Evolutionary conservation across 1,140 invertebrate species (phyloP).

Genomic region (Brachystomella parvula): DNA sequence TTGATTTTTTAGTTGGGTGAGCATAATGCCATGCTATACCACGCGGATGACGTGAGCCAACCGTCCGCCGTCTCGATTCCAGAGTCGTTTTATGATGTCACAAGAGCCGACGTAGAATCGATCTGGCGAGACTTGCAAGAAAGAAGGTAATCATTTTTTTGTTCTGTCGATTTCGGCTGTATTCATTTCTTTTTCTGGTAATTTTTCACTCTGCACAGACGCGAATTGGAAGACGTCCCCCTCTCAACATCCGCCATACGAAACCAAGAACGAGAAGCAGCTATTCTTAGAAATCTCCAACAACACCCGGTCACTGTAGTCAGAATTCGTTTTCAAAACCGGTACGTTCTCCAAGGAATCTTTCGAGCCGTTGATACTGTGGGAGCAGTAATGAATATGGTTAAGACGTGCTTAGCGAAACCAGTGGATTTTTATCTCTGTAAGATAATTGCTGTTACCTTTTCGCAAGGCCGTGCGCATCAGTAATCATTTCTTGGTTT

Average conservation of each 20-base stretch:
- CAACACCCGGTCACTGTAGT: slow-evolving; percentile 65
- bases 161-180: neutral
- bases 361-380: slow-evolving; percentile 64
- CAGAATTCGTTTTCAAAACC: slow-evolving; percentile 70
- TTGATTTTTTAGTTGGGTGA: slow-evolving; percentile 52
- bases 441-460: too few relatives aligned
- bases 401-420: slow-evolving; percentile 57
- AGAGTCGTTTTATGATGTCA: slow-evolving; percentile 76
- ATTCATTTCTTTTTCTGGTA: slow-evolving; percentile 15
- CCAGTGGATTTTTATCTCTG: slow-evolving; percentile 61
- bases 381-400: slow-evolving; percentile 57
- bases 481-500: slow-evolving; percentile 42
- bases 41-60: slow-evolving; percentile 46
- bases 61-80: slow-evolving; percentile 50
- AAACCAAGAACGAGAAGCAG: slow-evolving; percentile 54
- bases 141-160: slow-evolving; percentile 42
- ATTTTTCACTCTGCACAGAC: slow-evolving; percentile 39
- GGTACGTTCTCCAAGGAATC: slow-evolving; percentile 66
- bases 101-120: slow-evolving; percentile 63
- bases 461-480: too few relatives aligned
- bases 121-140: slow-evolving; percentile 61
- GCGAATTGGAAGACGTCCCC: slow-evolving; percentile 53
- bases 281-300: slow-evolving; percentile 51
- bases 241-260: slow-evolving; percentile 57
- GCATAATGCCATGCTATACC: slow-evolving; percentile 60